These are phyloP conservation scores for Sebastes matsubarae DNA, from an alignment of 2,797 vertebrate species.

Conservation along the genomic window DNA sequence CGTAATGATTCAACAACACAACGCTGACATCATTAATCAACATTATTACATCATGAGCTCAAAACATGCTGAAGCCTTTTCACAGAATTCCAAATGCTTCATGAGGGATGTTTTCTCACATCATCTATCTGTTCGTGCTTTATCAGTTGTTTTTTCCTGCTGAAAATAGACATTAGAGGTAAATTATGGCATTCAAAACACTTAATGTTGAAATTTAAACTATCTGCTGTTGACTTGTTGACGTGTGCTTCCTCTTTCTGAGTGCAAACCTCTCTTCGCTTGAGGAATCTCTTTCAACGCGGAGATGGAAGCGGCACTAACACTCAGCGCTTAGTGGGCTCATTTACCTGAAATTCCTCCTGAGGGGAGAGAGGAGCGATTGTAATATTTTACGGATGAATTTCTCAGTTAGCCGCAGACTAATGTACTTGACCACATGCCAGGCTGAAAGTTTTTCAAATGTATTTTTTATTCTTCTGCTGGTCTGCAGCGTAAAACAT, in stretches of 20 bases:
- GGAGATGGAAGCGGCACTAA: slow-evolving; percentile 11
- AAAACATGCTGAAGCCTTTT: not conserved
- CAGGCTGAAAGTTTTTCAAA: not conserved
- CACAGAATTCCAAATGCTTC: not conserved
- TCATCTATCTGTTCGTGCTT: not conserved
- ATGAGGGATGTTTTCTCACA: not conserved
- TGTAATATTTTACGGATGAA: slow-evolving; percentile 41
- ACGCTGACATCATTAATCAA: not conserved
- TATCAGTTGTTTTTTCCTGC: not conserved
- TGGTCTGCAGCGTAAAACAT: not conserved
- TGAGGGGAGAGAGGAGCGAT: slow-evolving; percentile 9
- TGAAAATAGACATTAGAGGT: not conserved
- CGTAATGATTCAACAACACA: not conserved
- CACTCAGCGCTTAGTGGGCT: slow-evolving; percentile 27
- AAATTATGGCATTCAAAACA: not conserved
- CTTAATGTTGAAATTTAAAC: not conserved
- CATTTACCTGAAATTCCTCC: slow-evolving; percentile 41
- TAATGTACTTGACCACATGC: slow-evolving; percentile 27
- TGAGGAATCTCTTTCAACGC: slow-evolving; percentile 8
- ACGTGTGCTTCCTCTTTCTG: not conserved
- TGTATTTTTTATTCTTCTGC: not conserved
- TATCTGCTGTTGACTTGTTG: not conserved
- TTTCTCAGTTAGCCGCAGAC: not conserved
- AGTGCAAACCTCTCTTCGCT: not conserved
- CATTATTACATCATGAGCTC: not conserved